Conservation (phyloP, 2,888 invertebrate species). For the Clanis bilineata region DNA sequence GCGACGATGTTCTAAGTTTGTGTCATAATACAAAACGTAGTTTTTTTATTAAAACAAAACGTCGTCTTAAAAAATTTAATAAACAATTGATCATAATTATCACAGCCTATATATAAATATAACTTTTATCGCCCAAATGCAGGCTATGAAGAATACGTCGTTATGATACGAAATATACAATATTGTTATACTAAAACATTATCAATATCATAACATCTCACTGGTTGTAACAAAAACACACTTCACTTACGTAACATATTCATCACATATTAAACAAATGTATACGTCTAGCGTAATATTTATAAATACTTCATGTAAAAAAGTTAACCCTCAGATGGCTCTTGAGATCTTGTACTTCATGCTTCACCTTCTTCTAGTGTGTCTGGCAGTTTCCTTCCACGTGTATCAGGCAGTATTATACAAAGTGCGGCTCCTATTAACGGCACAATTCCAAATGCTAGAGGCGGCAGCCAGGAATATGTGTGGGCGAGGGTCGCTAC, state of each 20-base stretch:
- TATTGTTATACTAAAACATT: background rate
- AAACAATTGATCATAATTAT: constrained; percentile 42
- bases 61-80: constrained; percentile 28
- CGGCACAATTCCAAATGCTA: constrained; percentile 87
- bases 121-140: constrained; percentile 33
- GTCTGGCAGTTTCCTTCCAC: constrained; percentile 88
- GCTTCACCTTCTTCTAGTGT: constrained; percentile 91
- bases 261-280: constrained; percentile 17
- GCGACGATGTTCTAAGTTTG: too few relatives aligned
- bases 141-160: constrained; percentile 16
- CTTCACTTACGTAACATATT: constrained; percentile 15
- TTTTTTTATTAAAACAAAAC: constrained; percentile 13
- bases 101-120: constrained; percentile 64
- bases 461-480: constrained; percentile 85
- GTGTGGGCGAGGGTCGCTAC: constrained; percentile 85
- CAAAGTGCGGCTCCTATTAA: constrained; percentile 86
- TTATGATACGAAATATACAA: background rate
- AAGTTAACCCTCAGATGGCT: constrained; percentile 26
- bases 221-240: constrained; percentile 12
- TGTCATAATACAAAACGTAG: background rate
- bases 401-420: constrained; percentile 89
- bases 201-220: constrained; percentile 17
- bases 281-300: constrained; percentile 22
- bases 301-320: constrained; percentile 36
- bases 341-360: constrained; percentile 31